Percentiles rank a stretch among this genome's conserved stretches.
phyloP scores from a whole-genome alignment of 1,140 invertebrate species.

The Eufriesea mexicana region DNA sequence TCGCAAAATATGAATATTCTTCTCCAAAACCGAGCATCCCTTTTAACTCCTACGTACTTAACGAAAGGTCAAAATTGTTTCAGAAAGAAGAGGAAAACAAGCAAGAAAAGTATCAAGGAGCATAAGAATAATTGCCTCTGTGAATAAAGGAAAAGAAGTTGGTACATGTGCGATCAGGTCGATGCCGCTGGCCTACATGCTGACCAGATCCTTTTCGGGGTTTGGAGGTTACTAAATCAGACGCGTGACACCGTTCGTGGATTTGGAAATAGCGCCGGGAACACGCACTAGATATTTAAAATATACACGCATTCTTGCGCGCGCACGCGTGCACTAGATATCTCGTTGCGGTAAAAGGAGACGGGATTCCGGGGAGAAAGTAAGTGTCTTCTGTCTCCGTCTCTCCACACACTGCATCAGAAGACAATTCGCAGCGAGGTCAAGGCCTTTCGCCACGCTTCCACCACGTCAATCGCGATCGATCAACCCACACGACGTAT shows the following conservation, averaged over 20 bases:
- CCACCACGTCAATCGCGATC: constrained; percentile 13
- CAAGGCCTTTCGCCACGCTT: constrained; percentile 13
- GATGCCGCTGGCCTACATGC: constrained; percentile 39
- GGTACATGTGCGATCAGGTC: background rate
- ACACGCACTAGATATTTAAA: constrained; percentile 46
- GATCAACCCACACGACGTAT: background rate
- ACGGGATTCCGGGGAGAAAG: constrained; percentile 11
- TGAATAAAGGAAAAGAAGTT: background rate
- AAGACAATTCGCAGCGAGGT: constrained; percentile 21
- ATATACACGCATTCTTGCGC: constrained; percentile 4
- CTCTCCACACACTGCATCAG: background rate
- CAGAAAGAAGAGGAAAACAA: background rate
- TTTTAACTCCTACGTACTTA: background rate
- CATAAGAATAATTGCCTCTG: accelerated
- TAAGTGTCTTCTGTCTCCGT: background rate
- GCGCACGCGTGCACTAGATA: background rate
- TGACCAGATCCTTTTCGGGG: constrained; percentile 23
- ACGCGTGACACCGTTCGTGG: constrained; percentile 47
- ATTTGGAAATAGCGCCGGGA: constrained; percentile 21
- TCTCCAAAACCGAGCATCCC: too few species aligned
- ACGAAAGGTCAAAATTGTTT: background rate
- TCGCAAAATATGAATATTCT: too few species aligned
- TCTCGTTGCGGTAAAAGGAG: background rate
- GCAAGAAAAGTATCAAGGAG: background rate
- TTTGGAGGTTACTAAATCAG: constrained; percentile 55